Evolutionary conservation across 2,113 vertebrate species (phyloP), one percentile per base, ranked within the genome.

Genomic region (Cynoglossus semilaevis): DNA sequence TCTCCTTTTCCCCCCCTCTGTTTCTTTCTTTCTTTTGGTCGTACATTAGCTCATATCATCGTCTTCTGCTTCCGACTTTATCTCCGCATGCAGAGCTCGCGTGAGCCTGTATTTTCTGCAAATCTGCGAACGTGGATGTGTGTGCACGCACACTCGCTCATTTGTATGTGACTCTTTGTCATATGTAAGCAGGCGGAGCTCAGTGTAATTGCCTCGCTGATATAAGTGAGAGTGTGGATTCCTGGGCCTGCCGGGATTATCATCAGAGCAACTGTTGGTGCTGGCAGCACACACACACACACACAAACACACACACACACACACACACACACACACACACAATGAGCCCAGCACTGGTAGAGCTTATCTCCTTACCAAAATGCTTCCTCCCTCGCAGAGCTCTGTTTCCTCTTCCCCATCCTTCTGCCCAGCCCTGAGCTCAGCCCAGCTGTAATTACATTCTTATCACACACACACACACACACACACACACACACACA

Each of bases 301-400:
- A 66, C 63, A 72, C 62, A 57, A 50, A 63, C 61, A 58, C 47
- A 63, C 54, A 58, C 67, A 75, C 38, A 67, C 64, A 54, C 62
- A 70, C 71, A 68, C 62, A 64, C 58, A 51, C 37, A 48, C 66
- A 65, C 48, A 70, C 51, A 69, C 62, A 62, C 68, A 87, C 81
- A 84, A 85, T 79, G 77, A 75, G 79, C 73, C 72, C 74, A 67
- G 72, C 58, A 53, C 82, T 88, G 73, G 80, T 79, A 59, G 54
- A 77, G 88, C 85, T 89, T 87, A 88, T 87, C 87, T 88, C 74
- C 80, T 85, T 86, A 85, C 83, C 83, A 84, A 87, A 84, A 77
- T 59, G 76, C 83, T 88, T 87, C 86, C 86, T 83, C 80, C 77
- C 73, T 82, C 78, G 62, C 80, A 79, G 82, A 76, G 81, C 77